Conservation (phyloP, 2,888 invertebrate genomes). For the Pristionchus entomophagus region DNA sequence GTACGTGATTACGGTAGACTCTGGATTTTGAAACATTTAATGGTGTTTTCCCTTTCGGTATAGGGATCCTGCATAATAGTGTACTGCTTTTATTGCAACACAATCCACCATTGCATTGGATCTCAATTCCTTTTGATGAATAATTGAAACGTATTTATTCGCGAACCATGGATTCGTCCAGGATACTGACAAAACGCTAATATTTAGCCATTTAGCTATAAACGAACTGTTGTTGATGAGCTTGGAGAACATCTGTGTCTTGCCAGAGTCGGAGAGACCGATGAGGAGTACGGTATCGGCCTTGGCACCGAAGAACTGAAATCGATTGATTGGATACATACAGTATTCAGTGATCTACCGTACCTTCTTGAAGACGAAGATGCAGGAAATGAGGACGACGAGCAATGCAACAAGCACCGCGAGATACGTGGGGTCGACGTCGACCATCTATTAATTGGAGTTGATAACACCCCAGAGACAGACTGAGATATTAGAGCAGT, state of each 20-base stretch:
- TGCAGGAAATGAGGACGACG: constrained; percentile 52
- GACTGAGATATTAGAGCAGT: not conserved
- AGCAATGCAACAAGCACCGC: constrained; percentile 51
- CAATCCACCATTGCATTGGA: too few relatives aligned
- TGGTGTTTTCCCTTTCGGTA: too few relatives aligned
- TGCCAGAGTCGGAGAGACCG: constrained; percentile 91
- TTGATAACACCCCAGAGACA: not conserved
- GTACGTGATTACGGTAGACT: constrained; percentile 80
- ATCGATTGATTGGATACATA: not conserved
- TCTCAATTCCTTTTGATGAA: too few relatives aligned
- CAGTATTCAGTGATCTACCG: not conserved
- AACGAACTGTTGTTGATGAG: constrained; percentile 79
- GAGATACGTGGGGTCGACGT: constrained; percentile 54
- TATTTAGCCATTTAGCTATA: not conserved
- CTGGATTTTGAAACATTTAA: constrained; percentile 55
- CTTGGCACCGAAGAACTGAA: constrained; percentile 51
- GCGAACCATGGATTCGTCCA: not conserved
- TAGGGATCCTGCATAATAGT: too few relatives aligned
- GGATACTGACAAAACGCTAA: too few relatives aligned
- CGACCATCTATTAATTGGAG: constrained; percentile 48
- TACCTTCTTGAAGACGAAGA: constrained; percentile 50
- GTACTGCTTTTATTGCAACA: too few relatives aligned
- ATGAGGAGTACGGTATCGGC: constrained; percentile 82
- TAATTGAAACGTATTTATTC: too few relatives aligned
- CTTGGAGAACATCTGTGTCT: constrained; percentile 89